Evolutionary conservation across 2,797 vertebrate species (phyloP).

Genomic region (Argya squamiceps): DNA sequence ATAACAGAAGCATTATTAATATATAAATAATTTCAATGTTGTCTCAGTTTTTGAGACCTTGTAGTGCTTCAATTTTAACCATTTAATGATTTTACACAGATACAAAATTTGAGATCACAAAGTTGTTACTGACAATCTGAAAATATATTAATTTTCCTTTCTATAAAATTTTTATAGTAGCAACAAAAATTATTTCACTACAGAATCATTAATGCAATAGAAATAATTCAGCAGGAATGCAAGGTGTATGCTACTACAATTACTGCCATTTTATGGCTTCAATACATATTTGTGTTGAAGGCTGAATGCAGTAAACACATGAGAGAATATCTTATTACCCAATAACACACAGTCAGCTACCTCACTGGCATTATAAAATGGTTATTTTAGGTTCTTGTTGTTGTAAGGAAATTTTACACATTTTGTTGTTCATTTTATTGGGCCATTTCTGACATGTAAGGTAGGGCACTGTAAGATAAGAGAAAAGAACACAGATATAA

Average conservation of each 20-base stretch:
- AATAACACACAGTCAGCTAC: conserved; percentile 16
- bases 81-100: not conserved
- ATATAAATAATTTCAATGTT: not conserved
- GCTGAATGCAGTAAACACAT: conserved; percentile 29
- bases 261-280: conserved; percentile 30
- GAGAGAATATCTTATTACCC: conserved; percentile 42
- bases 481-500: not conserved
- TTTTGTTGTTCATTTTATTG: conserved; percentile 52
- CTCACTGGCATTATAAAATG: conserved; percentile 28
- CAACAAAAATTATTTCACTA: conserved; percentile 4
- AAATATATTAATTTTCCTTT: conserved; percentile 11
- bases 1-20: not conserved
- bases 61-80: not conserved
- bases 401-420: conserved; percentile 47
- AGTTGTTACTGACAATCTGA: conserved; percentile 1
- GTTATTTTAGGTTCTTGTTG: conserved; percentile 40
- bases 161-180: not conserved
- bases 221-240: conserved; percentile 33
- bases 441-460: conserved; percentile 20
- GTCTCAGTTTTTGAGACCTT: not conserved
- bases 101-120: not conserved
- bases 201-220: conserved; percentile 8
- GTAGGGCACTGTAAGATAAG: conserved; percentile 5
- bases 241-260: not conserved
- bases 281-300: conserved; percentile 33